A percentile compares a stretch with the other conserved stretches of the same genome.
Conservation (phyloP, 1,140 invertebrate species). For the Bombus breviceps region DNA sequence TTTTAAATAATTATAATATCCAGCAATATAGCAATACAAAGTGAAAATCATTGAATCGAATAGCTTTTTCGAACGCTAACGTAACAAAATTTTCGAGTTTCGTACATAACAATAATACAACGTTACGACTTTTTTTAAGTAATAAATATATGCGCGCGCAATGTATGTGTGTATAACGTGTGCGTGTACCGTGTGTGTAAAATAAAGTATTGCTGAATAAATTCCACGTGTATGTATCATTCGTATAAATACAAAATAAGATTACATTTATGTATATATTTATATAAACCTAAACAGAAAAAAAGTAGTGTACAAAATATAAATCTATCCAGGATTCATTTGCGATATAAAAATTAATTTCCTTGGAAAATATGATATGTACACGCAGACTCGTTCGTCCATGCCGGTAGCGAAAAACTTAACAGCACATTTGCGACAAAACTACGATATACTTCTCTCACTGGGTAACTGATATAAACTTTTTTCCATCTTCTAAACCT, state of each 20-base stretch:
- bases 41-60: slow-evolving; percentile 35
- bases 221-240: slow-evolving; percentile 40
- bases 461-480: slow-evolving; percentile 64
- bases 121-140: slow-evolving; percentile 33
- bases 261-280: slow-evolving; percentile 45
- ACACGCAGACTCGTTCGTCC: slow-evolving; percentile 37
- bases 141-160: slow-evolving; percentile 62
- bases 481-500: neutral
- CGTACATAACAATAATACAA: slow-evolving; percentile 54
- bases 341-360: slow-evolving; percentile 58
- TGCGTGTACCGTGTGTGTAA: slow-evolving; percentile 40
- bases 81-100: slow-evolving; percentile 53
- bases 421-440: slow-evolving; percentile 51
- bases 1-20: slow-evolving; percentile 56
- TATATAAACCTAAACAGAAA: slow-evolving; percentile 38
- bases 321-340: slow-evolving; percentile 61
- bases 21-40: slow-evolving; percentile 51
- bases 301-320: slow-evolving; percentile 69
- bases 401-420: slow-evolving; percentile 50
- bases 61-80: slow-evolving; percentile 39
- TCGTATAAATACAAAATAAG: slow-evolving; percentile 67
- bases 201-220: slow-evolving; percentile 63
- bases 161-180: slow-evolving; percentile 11
- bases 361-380: slow-evolving; percentile 53
- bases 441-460: slow-evolving; percentile 57